Evolutionary conservation across 2,888 invertebrate genomes (phyloP).

Genomic region (Chymomyza procnemis): DNA sequence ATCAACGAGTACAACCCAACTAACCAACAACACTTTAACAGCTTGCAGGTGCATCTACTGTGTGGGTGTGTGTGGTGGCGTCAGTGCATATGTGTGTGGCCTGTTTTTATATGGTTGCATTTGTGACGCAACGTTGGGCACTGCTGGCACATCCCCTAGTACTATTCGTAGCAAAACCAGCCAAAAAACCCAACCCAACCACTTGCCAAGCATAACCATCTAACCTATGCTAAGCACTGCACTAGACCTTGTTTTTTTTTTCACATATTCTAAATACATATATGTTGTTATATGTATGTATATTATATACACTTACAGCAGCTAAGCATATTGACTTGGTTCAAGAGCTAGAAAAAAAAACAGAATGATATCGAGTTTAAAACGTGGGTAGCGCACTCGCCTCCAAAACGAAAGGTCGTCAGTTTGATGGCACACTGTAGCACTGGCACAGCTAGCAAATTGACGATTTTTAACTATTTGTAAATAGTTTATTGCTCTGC

Average conservation of each 20-base stretch:
- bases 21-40: slow-evolving; percentile 67
- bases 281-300: too few species aligned
- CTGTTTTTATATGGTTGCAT: neutral
- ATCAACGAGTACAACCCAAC: slow-evolving; percentile 68
- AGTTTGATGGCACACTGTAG: too few species aligned
- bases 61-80: slow-evolving; percentile 5
- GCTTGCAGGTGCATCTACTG: slow-evolving; percentile 29
- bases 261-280: neutral
- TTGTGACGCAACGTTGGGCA: neutral
- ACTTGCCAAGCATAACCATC: neutral
- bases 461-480: too few species aligned
- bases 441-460: too few species aligned
- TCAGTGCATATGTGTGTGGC: neutral
- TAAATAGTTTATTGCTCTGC: too few species aligned
- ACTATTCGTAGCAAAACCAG: neutral
- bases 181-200: neutral
- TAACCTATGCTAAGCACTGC: slow-evolving; percentile 26
- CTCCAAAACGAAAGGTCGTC: too few species aligned
- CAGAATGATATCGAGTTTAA: too few species aligned
- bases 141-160: neutral
- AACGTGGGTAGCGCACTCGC: too few species aligned
- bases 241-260: slow-evolving; percentile 49
- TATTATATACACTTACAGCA: neutral
- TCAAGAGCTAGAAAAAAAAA: too few species aligned
- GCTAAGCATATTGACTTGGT: neutral